Base-by-base conservation (phyloP, 1,140 invertebrate species). In the Macrotrachela quadricornifera region DNA sequence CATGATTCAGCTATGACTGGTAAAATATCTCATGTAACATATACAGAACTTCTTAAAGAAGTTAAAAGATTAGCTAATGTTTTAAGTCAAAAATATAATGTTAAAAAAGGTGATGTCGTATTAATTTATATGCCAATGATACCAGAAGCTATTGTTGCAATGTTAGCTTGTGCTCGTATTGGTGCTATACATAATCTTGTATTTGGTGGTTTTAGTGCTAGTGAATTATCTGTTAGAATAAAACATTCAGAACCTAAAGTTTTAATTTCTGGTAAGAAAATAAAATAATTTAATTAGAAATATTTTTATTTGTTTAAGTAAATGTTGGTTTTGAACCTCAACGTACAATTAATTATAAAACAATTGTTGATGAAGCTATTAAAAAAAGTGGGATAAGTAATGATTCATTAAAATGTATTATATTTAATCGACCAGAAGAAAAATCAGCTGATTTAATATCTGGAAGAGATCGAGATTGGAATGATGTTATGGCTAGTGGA, bases 111-210 rank as follows among this genome's bases (percentile, higher is more conserved):
- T 0, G 80, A 83, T 57, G 68, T 77, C 1, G 83, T 85, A 0
- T 69, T 87, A 1, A 85, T 90, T 56, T 90, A 87, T 64, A 88
- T 90, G 84, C 85, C 85, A 0, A 72, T 87, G 10, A 81, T 88
- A 40, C 83, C 84, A 0, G 83, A 88, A 70, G 79, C 82, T 0
- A 75, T 87, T 36, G 75, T 86, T 36, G 77, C 83, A 0, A 86
- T 88, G 78, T 63, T 88, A 52, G 84, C 84, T 0, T 79, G 77
- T 1, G 80, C 77, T 6, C 71, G 85, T 40, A 68, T 88, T 13
- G 85, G 85, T 1, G 85, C 82, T 8, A 71, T 85, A 12, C 84
- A 90, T 63, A 85, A 82, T 0, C 43, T 61, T 8, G 51, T 62
- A 15, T 67, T 71, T 67, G 59, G 64, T 78, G 82, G 85, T 39